A percentile compares a stretch with the other conserved stretches of the same genome.
Evolutionary conservation across 2,888 invertebrate genomes (phyloP).

Genomic region (Epiblema foenella): DNA sequence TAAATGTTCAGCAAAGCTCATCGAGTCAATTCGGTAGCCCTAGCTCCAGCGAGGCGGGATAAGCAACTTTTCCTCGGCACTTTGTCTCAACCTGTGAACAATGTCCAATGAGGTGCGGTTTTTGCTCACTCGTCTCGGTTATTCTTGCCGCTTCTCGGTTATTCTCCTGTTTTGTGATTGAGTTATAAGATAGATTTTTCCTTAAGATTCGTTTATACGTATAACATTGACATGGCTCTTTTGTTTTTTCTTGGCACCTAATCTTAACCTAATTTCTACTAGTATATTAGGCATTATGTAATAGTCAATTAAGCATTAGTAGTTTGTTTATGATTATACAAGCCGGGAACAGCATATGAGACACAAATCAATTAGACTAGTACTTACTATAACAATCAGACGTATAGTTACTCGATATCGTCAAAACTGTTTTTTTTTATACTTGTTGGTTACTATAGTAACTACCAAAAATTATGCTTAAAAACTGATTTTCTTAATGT

Average conservation of each 20-base stretch:
- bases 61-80: constrained; percentile 55
- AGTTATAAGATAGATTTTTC: constrained; percentile 13
- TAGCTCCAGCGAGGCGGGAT: constrained; percentile 49
- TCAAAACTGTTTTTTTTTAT: no score
- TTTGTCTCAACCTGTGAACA: constrained; percentile 59
- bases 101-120: constrained; percentile 60
- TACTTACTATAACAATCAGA: no score
- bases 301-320: no score
- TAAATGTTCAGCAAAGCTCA: constrained; percentile 6
- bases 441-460: no score
- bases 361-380: no score
- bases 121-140: constrained; percentile 54
- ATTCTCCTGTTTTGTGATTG: constrained; percentile 30
- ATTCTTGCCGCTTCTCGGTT: constrained; percentile 48
- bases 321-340: no score
- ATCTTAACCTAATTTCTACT: neutral
- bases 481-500: neutral
- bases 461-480: neutral
- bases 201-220: neutral
- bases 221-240: neutral
- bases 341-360: no score
- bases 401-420: no score
- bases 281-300: neutral
- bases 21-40: constrained; percentile 23
- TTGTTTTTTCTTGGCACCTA: neutral